These are phyloP conservation scores for Echeneis naucrates DNA, from an alignment of 2,797 vertebrate genomes.

Conservation along the genomic window DNA sequence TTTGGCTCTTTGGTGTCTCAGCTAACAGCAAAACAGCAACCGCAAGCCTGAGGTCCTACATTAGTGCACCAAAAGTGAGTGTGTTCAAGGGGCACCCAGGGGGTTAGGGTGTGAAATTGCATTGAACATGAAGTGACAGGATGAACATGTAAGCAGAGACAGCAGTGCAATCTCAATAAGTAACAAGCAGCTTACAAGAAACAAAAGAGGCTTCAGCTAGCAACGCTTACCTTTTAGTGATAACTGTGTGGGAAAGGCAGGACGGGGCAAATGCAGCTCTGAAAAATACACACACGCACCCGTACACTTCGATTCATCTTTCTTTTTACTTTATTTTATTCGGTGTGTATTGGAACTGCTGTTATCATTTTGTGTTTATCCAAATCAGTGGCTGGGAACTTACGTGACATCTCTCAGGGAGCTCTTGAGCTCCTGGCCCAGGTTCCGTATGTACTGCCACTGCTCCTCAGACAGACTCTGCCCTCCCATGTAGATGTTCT, in stretches of 20 bases:
- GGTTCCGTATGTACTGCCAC: conserved; percentile 89
- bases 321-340: not conserved
- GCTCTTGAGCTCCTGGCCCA: conserved; percentile 86
- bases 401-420: conserved; percentile 87
- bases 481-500: conserved; percentile 88
- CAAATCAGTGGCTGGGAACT: conserved; percentile 49
- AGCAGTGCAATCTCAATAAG: conserved; percentile 74
- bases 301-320: not conserved
- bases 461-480: conserved; percentile 85
- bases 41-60: conserved; percentile 29
- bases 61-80: conserved; percentile 30
- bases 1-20: conserved; percentile 6
- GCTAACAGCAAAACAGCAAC: conserved; percentile 21
- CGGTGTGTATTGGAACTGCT: not conserved
- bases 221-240: conserved; percentile 87
- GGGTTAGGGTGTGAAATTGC: conserved; percentile 75
- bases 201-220: conserved; percentile 34
- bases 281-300: conserved; percentile 46
- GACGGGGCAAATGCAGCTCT: conserved; percentile 89
- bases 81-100: conserved; percentile 26
- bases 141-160: conserved; percentile 70
- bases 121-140: conserved; percentile 73
- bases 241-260: conserved; percentile 88
- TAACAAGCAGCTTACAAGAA: conserved; percentile 1
- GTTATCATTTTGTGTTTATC: not conserved